A percentile compares a stretch with the other conserved stretches of the same genome.
Evolutionary conservation across 2,888 invertebrate species (phyloP).

Genomic region (Philereme transversata): DNA sequence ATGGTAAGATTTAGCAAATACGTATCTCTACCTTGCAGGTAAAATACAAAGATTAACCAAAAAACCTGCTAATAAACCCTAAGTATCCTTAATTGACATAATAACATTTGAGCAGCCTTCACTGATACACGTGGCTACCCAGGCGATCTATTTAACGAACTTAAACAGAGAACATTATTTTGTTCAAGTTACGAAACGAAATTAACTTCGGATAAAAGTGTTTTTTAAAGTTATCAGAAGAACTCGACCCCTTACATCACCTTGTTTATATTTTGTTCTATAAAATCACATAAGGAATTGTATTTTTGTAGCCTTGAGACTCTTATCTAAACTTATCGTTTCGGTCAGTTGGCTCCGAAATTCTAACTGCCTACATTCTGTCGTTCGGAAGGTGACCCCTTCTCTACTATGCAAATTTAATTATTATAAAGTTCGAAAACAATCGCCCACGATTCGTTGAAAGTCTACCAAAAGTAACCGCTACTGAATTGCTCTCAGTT

Average conservation of each 20-base stretch:
- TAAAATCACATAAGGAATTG: constrained; percentile 28
- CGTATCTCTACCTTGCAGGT: background rate
- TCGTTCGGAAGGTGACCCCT: constrained; percentile 35
- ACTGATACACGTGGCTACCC: constrained; percentile 36
- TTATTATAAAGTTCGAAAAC: constrained; percentile 37
- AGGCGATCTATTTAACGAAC: constrained; percentile 41
- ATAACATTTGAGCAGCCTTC: constrained; percentile 18
- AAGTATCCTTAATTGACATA: constrained; percentile 15
- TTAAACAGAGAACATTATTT: constrained; percentile 55
- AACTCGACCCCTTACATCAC: constrained; percentile 46
- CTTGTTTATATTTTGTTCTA: constrained; percentile 25
- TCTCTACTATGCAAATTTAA: constrained; percentile 39
- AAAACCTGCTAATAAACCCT: background rate
- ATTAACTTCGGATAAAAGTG: constrained; percentile 41
- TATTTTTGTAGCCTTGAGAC: constrained; percentile 19
- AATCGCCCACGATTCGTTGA: constrained; percentile 37
- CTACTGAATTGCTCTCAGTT: constrained; percentile 31
- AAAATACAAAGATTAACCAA: background rate
- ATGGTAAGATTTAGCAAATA: constrained; percentile 4
- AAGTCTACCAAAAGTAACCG: constrained; percentile 34
- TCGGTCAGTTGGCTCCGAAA: constrained; percentile 20
- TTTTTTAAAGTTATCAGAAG: constrained; percentile 35
- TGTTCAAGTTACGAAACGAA: constrained; percentile 49
- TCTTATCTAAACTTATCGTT: constrained; percentile 31
- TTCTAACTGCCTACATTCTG: too few species aligned